Percentiles rank a stretch among this genome's conserved stretches.
These are phyloP conservation scores for Lamellibrachia satsuma DNA, from an alignment of 2,888 invertebrate genomes.

Conservation along the genomic window DNA sequence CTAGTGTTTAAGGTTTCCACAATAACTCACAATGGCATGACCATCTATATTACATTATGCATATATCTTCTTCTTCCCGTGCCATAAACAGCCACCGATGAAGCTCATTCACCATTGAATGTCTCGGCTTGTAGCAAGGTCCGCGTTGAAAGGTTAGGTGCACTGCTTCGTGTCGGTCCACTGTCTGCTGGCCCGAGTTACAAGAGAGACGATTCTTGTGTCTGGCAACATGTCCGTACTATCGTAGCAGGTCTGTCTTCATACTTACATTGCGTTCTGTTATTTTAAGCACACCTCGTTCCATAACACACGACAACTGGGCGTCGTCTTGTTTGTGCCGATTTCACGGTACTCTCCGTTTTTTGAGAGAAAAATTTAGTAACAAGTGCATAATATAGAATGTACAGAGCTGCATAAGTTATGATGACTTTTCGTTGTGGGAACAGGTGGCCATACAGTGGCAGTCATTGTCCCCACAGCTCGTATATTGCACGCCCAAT, in stretches of 20 bases:
- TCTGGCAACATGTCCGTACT: not conserved
- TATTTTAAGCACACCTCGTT: not conserved
- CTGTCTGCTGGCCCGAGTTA: no score
- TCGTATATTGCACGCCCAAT: not conserved
- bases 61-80: no score
- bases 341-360: not conserved
- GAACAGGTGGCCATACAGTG: not conserved
- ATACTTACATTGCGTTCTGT: no score
- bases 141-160: no score
- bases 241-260: not conserved
- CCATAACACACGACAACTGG: not conserved
- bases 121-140: no score
- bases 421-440: constrained; percentile 3
- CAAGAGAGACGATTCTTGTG: no score
- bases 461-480: not conserved
- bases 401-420: not conserved
- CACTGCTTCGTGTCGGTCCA: no score
- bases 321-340: not conserved
- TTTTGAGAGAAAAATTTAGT: not conserved
- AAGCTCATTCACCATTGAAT: no score
- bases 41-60: no score
- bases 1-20: no score
- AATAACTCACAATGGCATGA: no score
- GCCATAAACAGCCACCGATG: no score
- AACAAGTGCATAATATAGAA: not conserved